A percentile compares a stretch with the other conserved stretches of the same genome.
Conservation (phyloP, 2,113 vertebrate species). For the Periophthalmodon schlosseri region DNA sequence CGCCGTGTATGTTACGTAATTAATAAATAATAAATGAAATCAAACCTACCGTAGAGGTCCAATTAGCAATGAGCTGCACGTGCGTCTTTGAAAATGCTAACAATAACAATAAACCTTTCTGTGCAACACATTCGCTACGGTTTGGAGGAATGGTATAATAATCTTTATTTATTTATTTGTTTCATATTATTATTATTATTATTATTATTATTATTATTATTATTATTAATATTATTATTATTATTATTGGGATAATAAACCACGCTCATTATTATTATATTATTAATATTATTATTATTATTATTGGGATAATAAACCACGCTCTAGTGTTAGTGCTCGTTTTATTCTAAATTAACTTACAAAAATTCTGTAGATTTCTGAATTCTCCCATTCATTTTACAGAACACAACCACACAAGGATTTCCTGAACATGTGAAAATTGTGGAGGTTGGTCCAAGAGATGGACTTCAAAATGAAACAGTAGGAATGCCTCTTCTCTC, state of each 20-base stretch:
- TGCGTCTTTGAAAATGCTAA: neutral
- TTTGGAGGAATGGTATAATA: neutral
- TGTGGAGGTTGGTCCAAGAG: slow-evolving; percentile 94
- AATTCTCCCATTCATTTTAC: slow-evolving; percentile 6
- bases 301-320: no score
- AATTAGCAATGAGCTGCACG: neutral
- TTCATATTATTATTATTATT: no score
- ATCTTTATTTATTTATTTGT: no score
- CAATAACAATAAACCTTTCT: neutral
- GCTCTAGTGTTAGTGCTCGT: no score
- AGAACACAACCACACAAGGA: slow-evolving; percentile 74
- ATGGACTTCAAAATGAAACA: slow-evolving; percentile 97
- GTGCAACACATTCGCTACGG: neutral
- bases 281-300: no score
- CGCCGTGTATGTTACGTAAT: neutral
- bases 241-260: no score
- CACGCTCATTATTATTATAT: no score
- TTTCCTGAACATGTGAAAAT: slow-evolving; percentile 90
- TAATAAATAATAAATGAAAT: neutral
- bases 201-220: no score
- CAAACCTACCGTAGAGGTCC: neutral
- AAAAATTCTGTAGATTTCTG: neutral
- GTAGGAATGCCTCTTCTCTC: slow-evolving; percentile 61
- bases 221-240: no score
- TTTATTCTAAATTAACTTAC: no score